Evolutionary conservation across 1,140 invertebrate genomes (phyloP).

Genomic region (Drosophila tristis): DNA sequence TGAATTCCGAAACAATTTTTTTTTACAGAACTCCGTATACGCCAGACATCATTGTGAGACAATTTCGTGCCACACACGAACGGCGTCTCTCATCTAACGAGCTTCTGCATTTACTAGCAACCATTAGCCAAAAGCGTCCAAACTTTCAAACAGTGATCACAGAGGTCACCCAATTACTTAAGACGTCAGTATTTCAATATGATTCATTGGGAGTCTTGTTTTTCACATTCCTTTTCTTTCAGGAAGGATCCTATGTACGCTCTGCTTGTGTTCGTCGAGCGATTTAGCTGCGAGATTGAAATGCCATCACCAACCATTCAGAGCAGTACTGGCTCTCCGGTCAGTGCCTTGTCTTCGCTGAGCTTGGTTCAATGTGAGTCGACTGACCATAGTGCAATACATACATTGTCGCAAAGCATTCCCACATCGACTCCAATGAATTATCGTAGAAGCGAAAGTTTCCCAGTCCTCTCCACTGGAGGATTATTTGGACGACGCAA

Average conservation of each 20-base stretch:
- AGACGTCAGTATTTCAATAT: constrained; percentile 40
- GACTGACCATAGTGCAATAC: constrained; percentile 21
- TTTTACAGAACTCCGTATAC: constrained; percentile 50
- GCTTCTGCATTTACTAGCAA: constrained; percentile 55
- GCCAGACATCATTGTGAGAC: constrained; percentile 60
- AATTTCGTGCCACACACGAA: constrained; percentile 65
- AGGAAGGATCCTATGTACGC: constrained; percentile 77
- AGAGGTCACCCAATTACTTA: constrained; percentile 51
- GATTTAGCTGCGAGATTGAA: constrained; percentile 29
- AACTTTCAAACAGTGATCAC: constrained; percentile 45
- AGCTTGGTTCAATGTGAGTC: no score
- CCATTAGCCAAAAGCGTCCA: constrained; percentile 68
- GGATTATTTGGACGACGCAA: constrained; percentile 6
- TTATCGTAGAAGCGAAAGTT: constrained; percentile 21
- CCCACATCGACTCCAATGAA: constrained; percentile 68
- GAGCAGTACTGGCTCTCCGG: background rate
- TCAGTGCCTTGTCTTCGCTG: background rate
- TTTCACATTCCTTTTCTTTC: background rate
- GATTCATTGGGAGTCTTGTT: background rate
- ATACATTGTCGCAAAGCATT: constrained; percentile 33
- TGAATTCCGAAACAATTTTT: background rate
- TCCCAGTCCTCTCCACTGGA: no score
- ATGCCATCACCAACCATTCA: background rate
- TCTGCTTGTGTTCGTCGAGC: constrained; percentile 66
- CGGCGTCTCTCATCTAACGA: constrained; percentile 48